phyloP scores from a whole-genome alignment of 1,140 invertebrate genomes.

The Lordiphosa clarofinis region DNA sequence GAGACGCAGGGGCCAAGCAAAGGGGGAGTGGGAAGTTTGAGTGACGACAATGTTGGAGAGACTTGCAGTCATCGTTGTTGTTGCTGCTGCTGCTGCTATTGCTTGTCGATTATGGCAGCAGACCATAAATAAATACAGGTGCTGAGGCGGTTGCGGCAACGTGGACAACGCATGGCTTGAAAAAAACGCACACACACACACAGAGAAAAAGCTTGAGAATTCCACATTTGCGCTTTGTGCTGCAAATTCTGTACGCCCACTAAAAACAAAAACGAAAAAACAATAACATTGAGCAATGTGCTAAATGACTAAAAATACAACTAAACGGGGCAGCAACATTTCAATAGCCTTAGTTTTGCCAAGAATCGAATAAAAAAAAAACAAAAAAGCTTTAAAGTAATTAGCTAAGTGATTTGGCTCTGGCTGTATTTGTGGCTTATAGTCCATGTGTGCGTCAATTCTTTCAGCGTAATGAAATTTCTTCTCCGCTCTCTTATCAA shows the following conservation, averaged over 20 bases:
- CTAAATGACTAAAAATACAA: constrained; percentile 21
- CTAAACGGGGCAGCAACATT: constrained; percentile 13
- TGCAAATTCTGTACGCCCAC: constrained; percentile 38
- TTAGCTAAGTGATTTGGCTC: constrained; percentile 7
- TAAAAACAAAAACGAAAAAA: constrained; percentile 23
- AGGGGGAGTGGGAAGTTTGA: constrained; percentile 1
- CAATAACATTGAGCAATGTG: constrained; percentile 46
- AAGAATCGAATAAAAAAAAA: constrained; percentile 18
- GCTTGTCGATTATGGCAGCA: constrained; percentile 66
- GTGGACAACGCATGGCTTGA: constrained; percentile 49
- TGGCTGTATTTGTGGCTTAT: constrained; percentile 4
- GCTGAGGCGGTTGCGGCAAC: constrained; percentile 27
- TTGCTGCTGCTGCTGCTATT: constrained; percentile 20
- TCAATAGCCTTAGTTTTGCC: background rate
- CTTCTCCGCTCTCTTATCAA: constrained; percentile 5
- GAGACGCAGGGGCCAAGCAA: background rate
- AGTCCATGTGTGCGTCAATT: constrained; percentile 1
- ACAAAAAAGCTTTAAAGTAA: constrained; percentile 12
- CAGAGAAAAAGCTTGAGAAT: constrained; percentile 12
- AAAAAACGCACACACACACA: constrained; percentile 12
- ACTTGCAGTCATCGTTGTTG: constrained; percentile 30
- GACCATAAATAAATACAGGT: constrained; percentile 70
- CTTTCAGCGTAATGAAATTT: constrained; percentile 8
- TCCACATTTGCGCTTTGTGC: constrained; percentile 8
- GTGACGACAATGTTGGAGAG: constrained; percentile 6